Conservation (phyloP, 2,113 vertebrate genomes). For the Tachycineta bicolor region DNA sequence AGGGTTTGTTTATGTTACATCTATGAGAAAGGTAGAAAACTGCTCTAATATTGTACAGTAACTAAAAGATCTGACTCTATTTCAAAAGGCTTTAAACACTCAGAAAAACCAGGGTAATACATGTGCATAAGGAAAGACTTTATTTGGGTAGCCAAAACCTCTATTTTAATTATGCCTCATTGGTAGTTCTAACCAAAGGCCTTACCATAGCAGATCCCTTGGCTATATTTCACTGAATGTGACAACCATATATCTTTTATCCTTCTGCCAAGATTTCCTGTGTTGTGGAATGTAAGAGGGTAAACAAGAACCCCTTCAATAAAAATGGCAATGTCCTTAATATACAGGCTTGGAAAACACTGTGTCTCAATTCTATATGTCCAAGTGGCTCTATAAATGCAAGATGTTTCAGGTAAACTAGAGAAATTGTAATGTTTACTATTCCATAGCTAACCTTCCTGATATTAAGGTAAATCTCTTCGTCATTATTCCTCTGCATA, state of each 20-base stretch:
- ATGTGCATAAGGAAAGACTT: neutral
- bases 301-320: neutral
- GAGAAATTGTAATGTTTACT: neutral
- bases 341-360: neutral
- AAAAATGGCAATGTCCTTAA: neutral
- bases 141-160: neutral
- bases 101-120: too few relatives aligned
- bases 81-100: too few relatives aligned
- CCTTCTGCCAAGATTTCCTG: neutral
- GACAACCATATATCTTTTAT: neutral
- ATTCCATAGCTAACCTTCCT: neutral
- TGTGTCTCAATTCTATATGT: neutral
- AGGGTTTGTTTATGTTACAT: too few relatives aligned
- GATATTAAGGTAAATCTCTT: neutral
- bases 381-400: neutral
- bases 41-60: too few relatives aligned
- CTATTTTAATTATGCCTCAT: neutral
- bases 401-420: neutral
- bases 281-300: neutral
- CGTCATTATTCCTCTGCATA: neutral
- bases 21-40: too few relatives aligned
- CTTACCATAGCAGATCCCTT: neutral
- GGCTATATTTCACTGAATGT: neutral
- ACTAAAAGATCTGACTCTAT: too few relatives aligned
- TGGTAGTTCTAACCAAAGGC: neutral